phyloP scores from a whole-genome alignment of 2,888 invertebrate genomes.

The Mythimna loreyi region DNA sequence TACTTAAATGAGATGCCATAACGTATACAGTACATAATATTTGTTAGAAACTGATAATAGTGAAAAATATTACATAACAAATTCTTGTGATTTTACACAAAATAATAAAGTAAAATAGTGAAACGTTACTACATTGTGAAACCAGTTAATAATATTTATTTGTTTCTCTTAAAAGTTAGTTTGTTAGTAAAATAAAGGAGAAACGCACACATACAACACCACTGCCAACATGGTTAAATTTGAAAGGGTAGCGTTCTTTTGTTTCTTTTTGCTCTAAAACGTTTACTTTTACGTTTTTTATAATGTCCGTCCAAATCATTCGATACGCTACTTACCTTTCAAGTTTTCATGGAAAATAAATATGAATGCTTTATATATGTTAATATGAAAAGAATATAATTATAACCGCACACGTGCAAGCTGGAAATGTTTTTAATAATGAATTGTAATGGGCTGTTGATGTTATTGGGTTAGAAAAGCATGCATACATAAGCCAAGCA shows the following conservation, averaged over 20 bases:
- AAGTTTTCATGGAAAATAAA: conserved; percentile 53
- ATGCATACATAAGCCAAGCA: conserved; percentile 43
- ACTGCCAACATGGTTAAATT: conserved; percentile 6
- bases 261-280: background rate
- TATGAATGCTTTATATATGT: conserved; percentile 16
- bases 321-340: conserved; percentile 29
- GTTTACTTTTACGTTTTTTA: background rate
- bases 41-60: background rate
- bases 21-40: no score
- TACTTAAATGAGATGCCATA: conserved; percentile 58
- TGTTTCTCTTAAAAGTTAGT: conserved; percentile 4
- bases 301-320: background rate
- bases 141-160: background rate
- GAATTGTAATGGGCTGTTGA: background rate
- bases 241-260: conserved; percentile 20
- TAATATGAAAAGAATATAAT: background rate
- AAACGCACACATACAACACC: background rate
- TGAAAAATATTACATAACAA: background rate
- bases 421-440: background rate
- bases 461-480: background rate
- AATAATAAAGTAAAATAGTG: background rate
- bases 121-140: background rate
- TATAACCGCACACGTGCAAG: conserved; percentile 1
- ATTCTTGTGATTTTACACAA: background rate
- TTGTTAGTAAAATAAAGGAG: conserved; percentile 8